phyloP scores from a whole-genome alignment of 2,113 vertebrate species.

The Balaeniceps rex region DNA sequence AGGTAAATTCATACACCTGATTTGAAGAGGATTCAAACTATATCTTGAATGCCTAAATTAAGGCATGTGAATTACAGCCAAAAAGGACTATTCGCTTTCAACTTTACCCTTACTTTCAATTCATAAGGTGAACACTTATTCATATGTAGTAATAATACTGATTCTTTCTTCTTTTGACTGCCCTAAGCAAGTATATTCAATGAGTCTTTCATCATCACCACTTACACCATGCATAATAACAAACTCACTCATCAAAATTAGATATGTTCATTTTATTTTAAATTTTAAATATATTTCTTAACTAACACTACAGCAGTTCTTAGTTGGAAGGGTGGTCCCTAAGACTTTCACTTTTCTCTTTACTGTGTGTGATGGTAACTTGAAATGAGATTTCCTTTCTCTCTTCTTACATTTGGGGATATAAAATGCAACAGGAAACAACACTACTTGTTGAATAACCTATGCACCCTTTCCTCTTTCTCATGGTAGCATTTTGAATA shows the following conservation, averaged over 20 bases:
- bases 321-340: not conserved
- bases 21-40: not conserved
- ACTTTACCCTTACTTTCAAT: not conserved
- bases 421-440: not conserved
- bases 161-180: not conserved
- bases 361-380: not conserved
- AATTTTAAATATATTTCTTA: not conserved
- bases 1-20: not conserved
- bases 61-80: not conserved
- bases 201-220: not conserved
- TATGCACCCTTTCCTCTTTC: not conserved
- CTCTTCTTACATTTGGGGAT: not conserved
- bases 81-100: not conserved
- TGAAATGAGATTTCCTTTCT: not conserved
- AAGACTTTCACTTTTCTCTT: not conserved
- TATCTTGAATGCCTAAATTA: not conserved
- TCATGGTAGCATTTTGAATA: not conserved
- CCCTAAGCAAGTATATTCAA: not conserved
- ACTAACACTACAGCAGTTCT: not conserved
- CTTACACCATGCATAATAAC: not conserved
- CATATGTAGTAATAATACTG: not conserved
- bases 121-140: not conserved
- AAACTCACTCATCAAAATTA: not conserved
- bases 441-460: not conserved
- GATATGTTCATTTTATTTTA: not conserved